Evolutionary conservation across 1,140 invertebrate genomes (phyloP), one percentile per base, ranked within the genome.

Genomic region (Drosophila yakuba): DNA sequence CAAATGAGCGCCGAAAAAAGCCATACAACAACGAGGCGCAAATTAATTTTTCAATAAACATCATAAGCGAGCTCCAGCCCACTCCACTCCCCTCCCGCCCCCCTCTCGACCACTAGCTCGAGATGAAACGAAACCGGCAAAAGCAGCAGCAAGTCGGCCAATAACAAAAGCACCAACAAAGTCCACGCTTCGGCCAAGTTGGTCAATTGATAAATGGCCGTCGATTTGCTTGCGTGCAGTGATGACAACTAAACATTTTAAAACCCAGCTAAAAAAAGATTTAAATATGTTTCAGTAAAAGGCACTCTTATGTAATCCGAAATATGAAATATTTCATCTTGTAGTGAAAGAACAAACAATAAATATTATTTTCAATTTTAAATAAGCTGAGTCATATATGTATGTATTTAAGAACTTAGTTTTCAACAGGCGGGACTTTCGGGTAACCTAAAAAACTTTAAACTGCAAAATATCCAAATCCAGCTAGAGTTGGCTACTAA

Each of bases 41-140:
- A 88, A 88, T 88, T 88, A 88, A 88, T 88, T 89, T 88, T 89
- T 88, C 83, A 88, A 89, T 88, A 88, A 88, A 84, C 83, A 88
- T 88, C 80, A 88, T 89, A 83, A 84, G 82, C 79, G 81, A 79
- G 76, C 75, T 54, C 50, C 52, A 50, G 43, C 50, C 60, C 55
- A 55, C 38, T 45, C 28, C 25, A 14, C 41, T 45, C 35, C 56
- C 64, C 50, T 17, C 17, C 23, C 47, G 25, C 56, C 63, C 35
- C 28, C 43, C 11, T 25, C 14, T 12, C 2, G 17, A 38, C 69
- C 61, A 57, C 23, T 54, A 43, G 35, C 54, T 36, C 55, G 68
- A 86, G 83, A 86, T 86, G 79, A 86, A 86, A 86, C 75, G 83
- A 74, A 25, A 69, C 83, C 82, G 83, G 66, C 83, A 76, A 85